Percentiles rank a stretch among this genome's conserved stretches.
Evolutionary conservation across 1,140 invertebrate species (phyloP).

Genomic region (Euborellia annulipes): DNA sequence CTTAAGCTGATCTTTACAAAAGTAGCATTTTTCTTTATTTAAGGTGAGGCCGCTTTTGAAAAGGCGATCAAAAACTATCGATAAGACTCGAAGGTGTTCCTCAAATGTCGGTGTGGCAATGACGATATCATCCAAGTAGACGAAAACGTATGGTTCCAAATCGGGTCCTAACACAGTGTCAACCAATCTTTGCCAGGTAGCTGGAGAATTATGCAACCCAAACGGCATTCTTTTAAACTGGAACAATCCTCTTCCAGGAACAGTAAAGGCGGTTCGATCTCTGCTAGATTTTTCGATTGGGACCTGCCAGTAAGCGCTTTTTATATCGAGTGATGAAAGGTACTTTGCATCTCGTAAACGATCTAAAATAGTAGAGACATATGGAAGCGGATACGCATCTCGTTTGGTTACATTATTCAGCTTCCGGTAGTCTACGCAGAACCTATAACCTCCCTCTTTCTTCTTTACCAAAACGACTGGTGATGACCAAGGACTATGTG

Average conservation of each 20-base stretch:
- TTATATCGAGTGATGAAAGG: slow-evolving; percentile 24
- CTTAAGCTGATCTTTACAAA: slow-evolving; percentile 16
- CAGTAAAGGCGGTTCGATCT: slow-evolving; percentile 31
- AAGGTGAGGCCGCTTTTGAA: no score
- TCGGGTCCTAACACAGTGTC: slow-evolving; percentile 13
- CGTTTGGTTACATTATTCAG: slow-evolving; percentile 24
- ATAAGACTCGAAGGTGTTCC: no score
- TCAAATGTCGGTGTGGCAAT: no score
- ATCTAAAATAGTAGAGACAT: slow-evolving; percentile 25
- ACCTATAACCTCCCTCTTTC: no score
- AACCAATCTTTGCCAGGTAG: slow-evolving; percentile 20
- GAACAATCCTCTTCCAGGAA: slow-evolving; percentile 19
- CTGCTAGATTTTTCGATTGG: slow-evolving; percentile 15
- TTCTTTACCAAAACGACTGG: no score
- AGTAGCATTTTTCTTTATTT: slow-evolving; percentile 21
- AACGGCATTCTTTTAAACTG: slow-evolving; percentile 23
- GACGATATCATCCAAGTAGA: slow-evolving; percentile 7
- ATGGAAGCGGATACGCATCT: slow-evolving; percentile 28
- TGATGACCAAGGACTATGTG: no score
- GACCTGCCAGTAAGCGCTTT: slow-evolving; percentile 21
- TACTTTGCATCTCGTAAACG: slow-evolving; percentile 16
- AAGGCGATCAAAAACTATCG: no score
- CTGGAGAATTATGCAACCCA: slow-evolving; percentile 24
- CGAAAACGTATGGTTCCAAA: slow-evolving; percentile 4
- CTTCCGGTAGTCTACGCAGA: slow-evolving; percentile 24